Base-by-base conservation (phyloP, 2,797 vertebrate genomes). In the Australoheros facetus region DNA sequence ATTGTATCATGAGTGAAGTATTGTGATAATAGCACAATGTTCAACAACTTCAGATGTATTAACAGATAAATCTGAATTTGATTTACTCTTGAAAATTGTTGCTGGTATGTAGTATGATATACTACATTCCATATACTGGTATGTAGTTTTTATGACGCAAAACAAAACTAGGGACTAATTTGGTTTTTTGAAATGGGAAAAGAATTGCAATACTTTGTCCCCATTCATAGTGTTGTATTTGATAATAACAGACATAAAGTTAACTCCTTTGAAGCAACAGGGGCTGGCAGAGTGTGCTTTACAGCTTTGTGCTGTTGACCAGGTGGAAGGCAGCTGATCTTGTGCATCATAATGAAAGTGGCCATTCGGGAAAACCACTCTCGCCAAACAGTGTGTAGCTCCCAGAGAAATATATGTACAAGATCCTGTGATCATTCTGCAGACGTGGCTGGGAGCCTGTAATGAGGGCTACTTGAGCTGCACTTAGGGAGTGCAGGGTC, bases 391-490 rank as follows among this genome's bases (percentile, higher is more conserved):
- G 10, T 48, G 19, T 58, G 55, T 53, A 10, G 62, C 73, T 79
- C 19, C 37, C 6, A 2, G 62, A 79, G 60, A 83, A 87, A 72
- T 48, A 37, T 37, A 11, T 37, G 37, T 11, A 17, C 3, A 3
- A 54, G 8, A 78, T 26, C 17, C 53, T 75, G 57, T 66, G 59
- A 13, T 82, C 75, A 79, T 81, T 2, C 12, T 74, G 66, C 75
- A 83, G 51, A 82, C 60, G 66, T 78, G 71, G 39, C 81, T 70
- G n/a, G 60, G 66, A 75, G 59, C 10, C 56, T 60, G 53, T 79
- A 74, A 84, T 76, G 82, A 89, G 77, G 77, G 56, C 71, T 42
- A 72, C 88, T 87, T 78, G 69, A 91, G 59, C 76, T 64, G 37
- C 72, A 26, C 26, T 53, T 45, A 85, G 75, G 85, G 57, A 85